A percentile compares a stretch with the other conserved stretches of the same genome.
Evolutionary conservation across 2,113 vertebrate genomes (phyloP).

Genomic region (Mystacornis crossleyi): DNA sequence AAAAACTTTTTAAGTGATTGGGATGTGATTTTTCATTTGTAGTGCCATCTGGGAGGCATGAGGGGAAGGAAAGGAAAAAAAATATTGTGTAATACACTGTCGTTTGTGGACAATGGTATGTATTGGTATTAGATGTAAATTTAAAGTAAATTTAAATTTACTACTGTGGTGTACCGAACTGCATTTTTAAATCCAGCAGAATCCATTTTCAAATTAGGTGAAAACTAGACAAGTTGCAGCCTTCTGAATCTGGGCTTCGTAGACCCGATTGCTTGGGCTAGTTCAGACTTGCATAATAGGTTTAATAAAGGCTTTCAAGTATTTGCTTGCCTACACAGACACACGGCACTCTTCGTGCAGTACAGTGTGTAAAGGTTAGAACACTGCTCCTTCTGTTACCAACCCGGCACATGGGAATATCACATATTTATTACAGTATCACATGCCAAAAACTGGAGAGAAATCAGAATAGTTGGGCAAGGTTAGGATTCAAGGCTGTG

Average conservation of each 20-base stretch:
- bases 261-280: not conserved
- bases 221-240: not conserved
- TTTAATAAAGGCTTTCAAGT: not conserved
- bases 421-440: not conserved
- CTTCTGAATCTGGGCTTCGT: not conserved
- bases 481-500: not conserved
- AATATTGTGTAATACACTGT: not conserved
- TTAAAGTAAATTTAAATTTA: not conserved
- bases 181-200: not conserved
- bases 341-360: not conserved
- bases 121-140: not conserved
- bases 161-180: not conserved
- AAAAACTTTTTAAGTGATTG: not conserved
- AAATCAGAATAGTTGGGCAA: not conserved
- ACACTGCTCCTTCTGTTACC: not conserved
- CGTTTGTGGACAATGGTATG: not conserved
- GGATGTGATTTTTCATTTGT: not conserved
- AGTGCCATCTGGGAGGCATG: not conserved
- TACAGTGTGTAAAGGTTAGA: not conserved
- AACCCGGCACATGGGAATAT: not conserved
- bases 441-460: not conserved
- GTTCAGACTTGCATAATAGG: not conserved
- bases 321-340: not conserved
- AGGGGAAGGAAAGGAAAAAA: not conserved
- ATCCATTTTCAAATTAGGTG: not conserved